These are phyloP conservation scores for Sminthurinus aureus DNA, from an alignment of 2,888 invertebrate genomes.

Conservation along the genomic window DNA sequence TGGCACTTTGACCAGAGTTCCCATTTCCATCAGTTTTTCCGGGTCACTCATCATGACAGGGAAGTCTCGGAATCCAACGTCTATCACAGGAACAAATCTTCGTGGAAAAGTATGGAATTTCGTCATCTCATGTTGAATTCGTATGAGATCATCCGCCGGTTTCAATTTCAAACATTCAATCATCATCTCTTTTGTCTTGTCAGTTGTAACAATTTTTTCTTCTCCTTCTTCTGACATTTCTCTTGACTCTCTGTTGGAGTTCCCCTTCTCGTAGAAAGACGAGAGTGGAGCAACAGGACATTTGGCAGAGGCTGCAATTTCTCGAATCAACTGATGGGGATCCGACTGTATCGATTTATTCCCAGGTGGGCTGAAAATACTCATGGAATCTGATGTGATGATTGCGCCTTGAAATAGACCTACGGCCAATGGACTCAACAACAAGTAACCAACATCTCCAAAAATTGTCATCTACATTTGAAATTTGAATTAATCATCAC, in stretches of 20 bases:
- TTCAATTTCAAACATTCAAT: constrained; percentile 47
- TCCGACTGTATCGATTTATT: constrained; percentile 28
- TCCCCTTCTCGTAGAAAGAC: constrained; percentile 33
- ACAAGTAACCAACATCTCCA: constrained; percentile 53
- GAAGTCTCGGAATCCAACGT: constrained; percentile 43
- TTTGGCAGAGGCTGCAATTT: constrained; percentile 35
- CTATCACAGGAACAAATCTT: constrained; percentile 51
- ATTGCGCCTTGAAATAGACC: constrained; percentile 54
- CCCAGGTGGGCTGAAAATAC: constrained; percentile 26
- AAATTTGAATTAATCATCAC: too few species aligned
- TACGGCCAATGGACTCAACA: constrained; percentile 44
- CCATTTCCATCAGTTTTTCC: constrained; percentile 44
- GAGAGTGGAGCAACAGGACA: constrained; percentile 3
- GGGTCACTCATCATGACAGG: constrained; percentile 41
- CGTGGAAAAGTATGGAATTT: constrained; percentile 51
- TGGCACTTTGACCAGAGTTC: constrained; percentile 50
- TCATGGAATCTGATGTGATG: constrained; percentile 30
- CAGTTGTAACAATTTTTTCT: not conserved
- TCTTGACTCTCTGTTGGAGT: not conserved
- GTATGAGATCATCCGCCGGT: constrained; percentile 45
- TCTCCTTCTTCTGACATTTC: not conserved
- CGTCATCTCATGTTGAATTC: constrained; percentile 46
- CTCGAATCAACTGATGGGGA: constrained; percentile 31
- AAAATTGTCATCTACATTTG: constrained; percentile 46
- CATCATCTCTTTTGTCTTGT: constrained; percentile 19